phyloP scores from a whole-genome alignment of 2,797 vertebrate species.

The Sebastes vulpes region DNA sequence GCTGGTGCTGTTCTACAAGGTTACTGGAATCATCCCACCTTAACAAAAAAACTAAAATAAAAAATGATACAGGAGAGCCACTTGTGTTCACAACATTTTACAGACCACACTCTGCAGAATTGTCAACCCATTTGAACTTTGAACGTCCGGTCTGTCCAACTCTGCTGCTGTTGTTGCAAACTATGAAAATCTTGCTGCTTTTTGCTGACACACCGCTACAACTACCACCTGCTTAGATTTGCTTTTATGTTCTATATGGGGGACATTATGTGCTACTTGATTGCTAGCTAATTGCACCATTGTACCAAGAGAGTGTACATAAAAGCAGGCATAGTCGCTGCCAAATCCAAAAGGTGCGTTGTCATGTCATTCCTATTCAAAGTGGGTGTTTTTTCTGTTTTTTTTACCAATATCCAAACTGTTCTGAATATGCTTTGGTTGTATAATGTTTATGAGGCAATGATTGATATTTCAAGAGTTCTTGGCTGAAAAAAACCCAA shows the following conservation, averaged over 20 bases:
- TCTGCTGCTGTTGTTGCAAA: not conserved
- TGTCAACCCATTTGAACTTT: not conserved
- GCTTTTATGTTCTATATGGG: constrained; percentile 21
- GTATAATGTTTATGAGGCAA: not conserved
- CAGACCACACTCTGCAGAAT: not conserved
- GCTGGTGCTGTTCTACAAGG: not conserved
- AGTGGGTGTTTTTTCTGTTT: not conserved
- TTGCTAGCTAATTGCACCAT: constrained; percentile 10
- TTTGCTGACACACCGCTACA: constrained; percentile 19
- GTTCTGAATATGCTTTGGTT: not conserved
- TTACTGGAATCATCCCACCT: not conserved
- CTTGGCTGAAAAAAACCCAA: not conserved
- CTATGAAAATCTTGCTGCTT: not conserved
- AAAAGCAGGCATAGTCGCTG: not conserved
- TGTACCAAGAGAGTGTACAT: constrained; percentile 8
- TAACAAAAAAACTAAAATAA: not conserved
- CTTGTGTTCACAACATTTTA: not conserved
- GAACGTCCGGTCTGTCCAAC: not conserved
- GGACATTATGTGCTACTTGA: constrained; percentile 22
- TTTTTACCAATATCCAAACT: not conserved
- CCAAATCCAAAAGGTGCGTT: constrained; percentile 10
- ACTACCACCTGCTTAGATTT: constrained; percentile 29
- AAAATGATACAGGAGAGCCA: not conserved
- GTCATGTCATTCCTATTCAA: not conserved
- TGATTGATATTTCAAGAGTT: not conserved